phyloP scores from a whole-genome alignment of 2,113 vertebrate genomes.

The Hassar affinis region DNA sequence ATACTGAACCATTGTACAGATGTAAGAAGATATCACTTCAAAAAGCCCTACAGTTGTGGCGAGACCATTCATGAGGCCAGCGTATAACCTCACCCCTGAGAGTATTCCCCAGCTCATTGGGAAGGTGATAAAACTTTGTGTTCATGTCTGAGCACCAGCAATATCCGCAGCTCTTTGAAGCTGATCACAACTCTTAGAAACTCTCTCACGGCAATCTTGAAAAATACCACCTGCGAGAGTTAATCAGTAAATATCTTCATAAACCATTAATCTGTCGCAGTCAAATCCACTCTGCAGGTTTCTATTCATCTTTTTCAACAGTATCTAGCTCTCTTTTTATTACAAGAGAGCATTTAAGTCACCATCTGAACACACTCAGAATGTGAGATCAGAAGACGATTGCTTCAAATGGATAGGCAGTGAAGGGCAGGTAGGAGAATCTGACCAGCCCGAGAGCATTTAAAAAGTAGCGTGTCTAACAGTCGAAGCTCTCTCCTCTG shows the following conservation, averaged over 20 bases:
- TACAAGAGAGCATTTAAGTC: slow-evolving; percentile 16
- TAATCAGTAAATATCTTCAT: slow-evolving; percentile 35
- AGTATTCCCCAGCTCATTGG: background rate
- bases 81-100: background rate
- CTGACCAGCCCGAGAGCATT: background rate
- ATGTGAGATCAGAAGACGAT: slow-evolving; percentile 3
- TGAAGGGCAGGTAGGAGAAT: background rate
- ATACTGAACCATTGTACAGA: background rate
- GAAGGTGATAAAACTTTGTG: slow-evolving; percentile 9
- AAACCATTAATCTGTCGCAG: slow-evolving; percentile 34
- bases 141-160: background rate
- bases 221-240: slow-evolving; percentile 24
- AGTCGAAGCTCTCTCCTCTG: background rate
- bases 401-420: slow-evolving; percentile 10
- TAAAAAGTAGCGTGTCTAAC: background rate
- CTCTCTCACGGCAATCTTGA: background rate
- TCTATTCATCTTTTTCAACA: slow-evolving; percentile 1
- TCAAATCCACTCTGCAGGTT: background rate
- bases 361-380: background rate
- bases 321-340: slow-evolving; percentile 8
- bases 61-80: background rate
- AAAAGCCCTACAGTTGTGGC: background rate
- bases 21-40: background rate
- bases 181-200: background rate
- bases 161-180: background rate